Conservation (phyloP, 2,797 vertebrate species). For the Lateolabrax maculatus region DNA sequence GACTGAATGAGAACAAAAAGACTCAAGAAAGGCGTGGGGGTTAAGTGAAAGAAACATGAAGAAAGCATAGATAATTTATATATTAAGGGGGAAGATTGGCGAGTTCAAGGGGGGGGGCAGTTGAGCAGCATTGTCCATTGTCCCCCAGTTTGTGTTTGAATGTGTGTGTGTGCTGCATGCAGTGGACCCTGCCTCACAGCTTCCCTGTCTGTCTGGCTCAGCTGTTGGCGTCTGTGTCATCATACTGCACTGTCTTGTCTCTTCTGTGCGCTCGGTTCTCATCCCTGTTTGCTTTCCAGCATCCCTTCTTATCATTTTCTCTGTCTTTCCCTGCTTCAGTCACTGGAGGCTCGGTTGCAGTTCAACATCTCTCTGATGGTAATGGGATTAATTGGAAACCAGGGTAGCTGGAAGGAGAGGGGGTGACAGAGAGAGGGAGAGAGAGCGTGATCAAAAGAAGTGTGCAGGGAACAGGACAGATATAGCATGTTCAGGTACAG, state of each 20-base stretch:
- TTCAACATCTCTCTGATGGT: slow-evolving; percentile 65
- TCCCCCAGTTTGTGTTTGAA: slow-evolving; percentile 54
- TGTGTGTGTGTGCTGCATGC: slow-evolving; percentile 43
- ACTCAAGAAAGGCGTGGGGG: slow-evolving; percentile 3
- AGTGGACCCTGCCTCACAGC: slow-evolving; percentile 60
- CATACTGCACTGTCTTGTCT: slow-evolving; percentile 28
- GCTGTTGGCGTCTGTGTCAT: slow-evolving; percentile 56
- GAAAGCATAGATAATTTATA: slow-evolving; percentile 17
- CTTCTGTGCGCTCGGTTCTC: slow-evolving; percentile 19
- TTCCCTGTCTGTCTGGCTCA: slow-evolving; percentile 58
- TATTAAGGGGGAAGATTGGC: slow-evolving; percentile 1
- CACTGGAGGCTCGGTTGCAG: slow-evolving; percentile 27
- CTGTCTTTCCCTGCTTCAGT: slow-evolving; percentile 2
- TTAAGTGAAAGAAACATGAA: slow-evolving; percentile 14
- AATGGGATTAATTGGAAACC: slow-evolving; percentile 75
- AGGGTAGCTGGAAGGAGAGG: slow-evolving; percentile 36
- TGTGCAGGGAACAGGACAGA: slow-evolving; percentile 2
- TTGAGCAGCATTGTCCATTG: slow-evolving; percentile 65
- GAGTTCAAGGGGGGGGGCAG: slow-evolving; percentile 33
- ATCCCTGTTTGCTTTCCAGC: slow-evolving; percentile 17
- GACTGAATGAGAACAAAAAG: slow-evolving; percentile 63
- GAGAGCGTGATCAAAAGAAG: slow-evolving; percentile 21
- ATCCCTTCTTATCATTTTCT: neutral
- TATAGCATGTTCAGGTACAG: neutral
- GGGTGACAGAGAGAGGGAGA: neutral